Percentiles rank a stretch among this genome's conserved stretches.
These are phyloP conservation scores for Sapajus apella DNA, from an alignment of 2,113 vertebrate genomes.

Conservation along the genomic window DNA sequence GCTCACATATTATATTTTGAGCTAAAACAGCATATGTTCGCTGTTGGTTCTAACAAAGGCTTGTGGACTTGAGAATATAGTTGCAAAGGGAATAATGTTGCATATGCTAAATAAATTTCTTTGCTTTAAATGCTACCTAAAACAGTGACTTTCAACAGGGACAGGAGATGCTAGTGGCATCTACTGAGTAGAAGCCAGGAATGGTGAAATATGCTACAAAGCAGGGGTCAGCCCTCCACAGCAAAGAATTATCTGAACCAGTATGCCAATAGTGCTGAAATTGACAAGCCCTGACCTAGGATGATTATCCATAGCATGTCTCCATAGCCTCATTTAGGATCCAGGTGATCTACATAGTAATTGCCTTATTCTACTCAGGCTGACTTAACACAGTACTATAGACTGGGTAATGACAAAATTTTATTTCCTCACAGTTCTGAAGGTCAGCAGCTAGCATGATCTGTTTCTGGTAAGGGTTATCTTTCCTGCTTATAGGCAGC, in stretches of 20 bases:
- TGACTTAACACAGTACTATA: background rate
- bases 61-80: background rate
- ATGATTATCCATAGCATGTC: background rate
- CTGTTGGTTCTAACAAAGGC: background rate
- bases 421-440: background rate
- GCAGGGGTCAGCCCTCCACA: background rate
- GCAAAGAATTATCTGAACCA: background rate
- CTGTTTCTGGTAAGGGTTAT: background rate
- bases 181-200: background rate
- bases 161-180: accelerated
- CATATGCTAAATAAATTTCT: background rate
- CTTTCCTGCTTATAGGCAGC: background rate
- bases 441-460: background rate
- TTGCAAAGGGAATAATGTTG: background rate
- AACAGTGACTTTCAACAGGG: background rate
- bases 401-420: accelerated
- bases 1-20: background rate
- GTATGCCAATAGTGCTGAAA: too few species aligned
- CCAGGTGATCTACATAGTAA: background rate
- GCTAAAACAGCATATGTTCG: background rate
- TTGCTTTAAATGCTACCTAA: background rate
- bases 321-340: background rate
- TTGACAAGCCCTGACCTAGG: background rate
- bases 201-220: background rate
- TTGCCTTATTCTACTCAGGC: background rate